These are phyloP conservation scores for Sclerodermus sp. DNA, from an alignment of 2,888 invertebrate species.

Conservation along the genomic window DNA sequence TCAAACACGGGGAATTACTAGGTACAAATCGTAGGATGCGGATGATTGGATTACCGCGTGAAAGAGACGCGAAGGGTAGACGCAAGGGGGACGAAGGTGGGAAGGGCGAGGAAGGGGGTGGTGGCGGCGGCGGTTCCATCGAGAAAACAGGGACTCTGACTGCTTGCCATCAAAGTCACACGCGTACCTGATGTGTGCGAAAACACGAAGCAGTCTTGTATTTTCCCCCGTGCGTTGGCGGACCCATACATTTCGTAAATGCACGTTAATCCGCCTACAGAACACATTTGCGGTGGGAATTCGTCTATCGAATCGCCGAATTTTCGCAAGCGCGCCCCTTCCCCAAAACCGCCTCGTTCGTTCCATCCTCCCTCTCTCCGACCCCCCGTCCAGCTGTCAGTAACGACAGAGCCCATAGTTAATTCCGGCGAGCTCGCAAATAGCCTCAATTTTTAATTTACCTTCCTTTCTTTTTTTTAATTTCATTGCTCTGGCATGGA, in stretches of 20 bases:
- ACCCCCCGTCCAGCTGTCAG: conserved; percentile 1
- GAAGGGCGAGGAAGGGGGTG: neutral
- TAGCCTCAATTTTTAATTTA: too few relatives aligned
- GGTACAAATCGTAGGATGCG: conserved; percentile 47
- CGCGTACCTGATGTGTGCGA: conserved; percentile 3
- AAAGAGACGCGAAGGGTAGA: too few relatives aligned
- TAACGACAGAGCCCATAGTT: too few relatives aligned
- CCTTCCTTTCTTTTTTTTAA: too few relatives aligned
- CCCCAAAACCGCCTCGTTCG: too few relatives aligned
- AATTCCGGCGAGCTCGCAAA: too few relatives aligned
- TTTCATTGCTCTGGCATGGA: too few relatives aligned
- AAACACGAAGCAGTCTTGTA: neutral
- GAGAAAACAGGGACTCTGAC: neutral
- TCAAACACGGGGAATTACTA: conserved; percentile 47
- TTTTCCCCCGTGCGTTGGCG: conserved; percentile 13
- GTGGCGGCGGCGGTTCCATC: neutral
- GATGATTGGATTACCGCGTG: conserved; percentile 48
- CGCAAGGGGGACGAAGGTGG: neutral
- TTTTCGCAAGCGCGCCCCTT: too few relatives aligned
- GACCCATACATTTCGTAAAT: conserved; percentile 38
- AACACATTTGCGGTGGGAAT: conserved; percentile 40
- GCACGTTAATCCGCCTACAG: conserved; percentile 44
- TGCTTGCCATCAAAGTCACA: conserved; percentile 17
- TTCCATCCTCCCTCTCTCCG: neutral
- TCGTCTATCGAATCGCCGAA: conserved; percentile 36